These are phyloP conservation scores for Papilio machaon DNA, from an alignment of 1,140 invertebrate species.

Conservation along the genomic window DNA sequence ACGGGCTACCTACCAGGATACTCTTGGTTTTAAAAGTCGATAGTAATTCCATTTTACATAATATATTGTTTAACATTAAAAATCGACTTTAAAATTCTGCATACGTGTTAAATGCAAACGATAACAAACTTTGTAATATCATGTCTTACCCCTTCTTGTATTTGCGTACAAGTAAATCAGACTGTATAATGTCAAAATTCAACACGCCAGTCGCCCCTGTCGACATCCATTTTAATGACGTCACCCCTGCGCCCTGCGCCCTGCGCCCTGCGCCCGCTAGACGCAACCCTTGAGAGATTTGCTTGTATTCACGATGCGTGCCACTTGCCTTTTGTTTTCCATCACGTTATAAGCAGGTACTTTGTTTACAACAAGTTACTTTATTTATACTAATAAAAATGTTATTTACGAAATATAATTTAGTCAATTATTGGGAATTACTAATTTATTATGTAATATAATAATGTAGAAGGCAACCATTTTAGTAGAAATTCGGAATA, in stretches of 20 bases:
- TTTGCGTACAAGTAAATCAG: conserved; percentile 39
- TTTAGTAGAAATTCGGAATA: no score
- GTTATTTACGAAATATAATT: background rate
- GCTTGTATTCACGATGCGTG: conserved; percentile 46
- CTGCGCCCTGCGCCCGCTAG: conserved; percentile 43
- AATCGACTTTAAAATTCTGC: background rate
- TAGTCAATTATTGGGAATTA: background rate
- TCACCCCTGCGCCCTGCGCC: conserved; percentile 49
- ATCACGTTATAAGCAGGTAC: conserved; percentile 25
- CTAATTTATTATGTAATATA: no score
- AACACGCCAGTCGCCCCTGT: conserved; percentile 49
- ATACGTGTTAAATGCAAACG: conserved; percentile 17
- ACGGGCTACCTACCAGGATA: no score
- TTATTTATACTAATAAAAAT: conserved; percentile 11
- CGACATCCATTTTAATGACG: conserved; percentile 71
- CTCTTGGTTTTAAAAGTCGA: no score
- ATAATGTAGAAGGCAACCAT: no score
- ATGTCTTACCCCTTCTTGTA: conserved; percentile 25
- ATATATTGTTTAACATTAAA: no score
- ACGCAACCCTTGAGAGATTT: conserved; percentile 63
- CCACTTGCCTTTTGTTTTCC: conserved; percentile 54
- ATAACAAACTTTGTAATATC: conserved; percentile 35
- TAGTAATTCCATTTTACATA: no score
- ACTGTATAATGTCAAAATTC: conserved; percentile 64
- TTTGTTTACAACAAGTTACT: conserved; percentile 2